Evolutionary conservation across 2,888 invertebrate species (phyloP).

Genomic region (Cheilosia vulpina): DNA sequence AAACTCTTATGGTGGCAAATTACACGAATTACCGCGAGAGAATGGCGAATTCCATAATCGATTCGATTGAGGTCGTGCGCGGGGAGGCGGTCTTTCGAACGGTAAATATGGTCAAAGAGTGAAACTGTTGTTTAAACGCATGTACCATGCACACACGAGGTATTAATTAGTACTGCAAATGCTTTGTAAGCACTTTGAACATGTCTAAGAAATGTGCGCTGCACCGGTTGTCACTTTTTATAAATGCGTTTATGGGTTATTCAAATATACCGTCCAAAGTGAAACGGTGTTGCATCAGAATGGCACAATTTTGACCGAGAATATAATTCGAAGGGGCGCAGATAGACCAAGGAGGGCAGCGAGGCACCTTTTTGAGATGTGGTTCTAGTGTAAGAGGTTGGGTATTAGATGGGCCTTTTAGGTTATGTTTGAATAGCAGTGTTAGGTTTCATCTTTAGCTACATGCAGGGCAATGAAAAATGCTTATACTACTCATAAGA

Average conservation of each 20-base stretch:
- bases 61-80: slow-evolving; percentile 31
- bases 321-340: background rate
- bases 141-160: background rate
- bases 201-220: background rate
- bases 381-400: too few species aligned
- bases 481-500: too few species aligned
- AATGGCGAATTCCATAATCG: slow-evolving; percentile 30
- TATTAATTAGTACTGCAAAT: slow-evolving; percentile 14
- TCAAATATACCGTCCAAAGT: background rate
- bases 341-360: background rate
- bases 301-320: background rate
- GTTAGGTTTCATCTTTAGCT: too few species aligned
- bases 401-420: too few species aligned
- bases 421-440: too few species aligned
- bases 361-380: too few species aligned
- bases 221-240: slow-evolving; percentile 19
- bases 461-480: too few species aligned
- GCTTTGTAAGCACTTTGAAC: background rate
- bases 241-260: background rate
- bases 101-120: slow-evolving; percentile 25
- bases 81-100: background rate
- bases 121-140: slow-evolving; percentile 7
- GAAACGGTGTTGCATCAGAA: slow-evolving; percentile 19
- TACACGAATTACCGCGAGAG: slow-evolving; percentile 39
- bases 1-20: slow-evolving; percentile 20